A percentile compares a stretch with the other conserved stretches of the same genome.
Evolutionary conservation across 2,888 invertebrate species (phyloP).

Genomic region (Saturnia pavonia): DNA sequence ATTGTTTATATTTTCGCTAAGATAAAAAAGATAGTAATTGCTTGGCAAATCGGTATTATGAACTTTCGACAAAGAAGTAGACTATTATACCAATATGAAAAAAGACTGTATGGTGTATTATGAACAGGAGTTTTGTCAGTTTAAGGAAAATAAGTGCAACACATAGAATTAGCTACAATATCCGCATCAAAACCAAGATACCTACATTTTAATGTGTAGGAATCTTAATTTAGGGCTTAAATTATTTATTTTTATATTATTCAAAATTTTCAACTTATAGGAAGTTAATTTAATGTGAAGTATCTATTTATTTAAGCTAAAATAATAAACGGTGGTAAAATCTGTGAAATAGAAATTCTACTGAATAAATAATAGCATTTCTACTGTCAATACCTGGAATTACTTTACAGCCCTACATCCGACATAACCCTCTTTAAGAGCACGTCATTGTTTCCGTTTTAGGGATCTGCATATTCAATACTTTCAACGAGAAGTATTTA

Average conservation of each 20-base stretch:
- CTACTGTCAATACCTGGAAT: not conserved
- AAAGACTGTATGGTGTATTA: not conserved
- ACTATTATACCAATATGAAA: not conserved
- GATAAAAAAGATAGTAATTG: not conserved
- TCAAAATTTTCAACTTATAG: not conserved
- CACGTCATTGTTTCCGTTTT: not conserved
- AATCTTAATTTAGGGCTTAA: too few species aligned
- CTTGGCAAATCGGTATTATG: not conserved
- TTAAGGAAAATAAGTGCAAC: not conserved
- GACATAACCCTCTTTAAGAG: not conserved
- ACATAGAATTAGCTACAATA: too few species aligned
- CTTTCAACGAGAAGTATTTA: not conserved
- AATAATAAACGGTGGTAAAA: not conserved
- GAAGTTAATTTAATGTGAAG: not conserved
- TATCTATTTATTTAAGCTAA: not conserved
- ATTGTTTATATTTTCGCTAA: not conserved
- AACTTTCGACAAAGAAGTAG: not conserved
- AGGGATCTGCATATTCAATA: not conserved
- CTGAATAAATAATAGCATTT: not conserved
- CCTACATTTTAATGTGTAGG: too few species aligned
- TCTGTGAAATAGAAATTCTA: not conserved
- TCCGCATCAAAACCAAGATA: too few species aligned
- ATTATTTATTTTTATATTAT: too few species aligned
- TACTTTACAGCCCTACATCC: not conserved
- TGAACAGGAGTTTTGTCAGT: not conserved